These are phyloP conservation scores for Himalopsyche tibetana DNA, from an alignment of 2,888 invertebrate genomes.

Conservation along the genomic window DNA sequence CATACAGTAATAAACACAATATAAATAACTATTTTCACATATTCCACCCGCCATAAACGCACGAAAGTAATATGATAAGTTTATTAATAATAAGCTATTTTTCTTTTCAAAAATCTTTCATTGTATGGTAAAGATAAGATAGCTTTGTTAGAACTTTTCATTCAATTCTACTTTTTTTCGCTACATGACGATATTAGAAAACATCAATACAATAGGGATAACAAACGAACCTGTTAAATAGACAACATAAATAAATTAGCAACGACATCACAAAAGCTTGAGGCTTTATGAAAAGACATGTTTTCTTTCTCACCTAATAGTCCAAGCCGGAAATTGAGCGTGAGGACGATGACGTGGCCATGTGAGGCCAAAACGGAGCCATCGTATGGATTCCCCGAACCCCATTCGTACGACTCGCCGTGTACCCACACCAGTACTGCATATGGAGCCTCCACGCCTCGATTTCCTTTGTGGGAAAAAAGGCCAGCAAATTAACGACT, in stretches of 20 bases:
- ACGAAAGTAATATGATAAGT: no score
- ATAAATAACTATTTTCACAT: no score
- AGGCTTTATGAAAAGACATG: constrained; percentile 1
- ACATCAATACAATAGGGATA: background rate
- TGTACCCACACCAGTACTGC: constrained; percentile 89
- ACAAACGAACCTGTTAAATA: background rate
- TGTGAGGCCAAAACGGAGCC: constrained; percentile 89
- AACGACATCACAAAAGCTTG: constrained; percentile 8
- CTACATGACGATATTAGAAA: background rate
- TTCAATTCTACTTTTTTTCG: no score
- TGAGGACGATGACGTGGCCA: constrained; percentile 87
- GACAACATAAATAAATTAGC: constrained; percentile 22
- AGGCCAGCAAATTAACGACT: constrained; percentile 9
- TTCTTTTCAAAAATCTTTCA: no score
- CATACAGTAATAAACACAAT: no score
- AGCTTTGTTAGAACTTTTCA: no score
- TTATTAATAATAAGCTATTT: no score
- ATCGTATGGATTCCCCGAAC: constrained; percentile 91
- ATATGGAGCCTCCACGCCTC: constrained; percentile 87
- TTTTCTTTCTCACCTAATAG: constrained; percentile 77
- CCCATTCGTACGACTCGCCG: constrained; percentile 90
- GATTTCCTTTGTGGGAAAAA: constrained; percentile 77
- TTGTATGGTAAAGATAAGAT: no score
- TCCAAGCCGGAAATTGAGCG: constrained; percentile 88
- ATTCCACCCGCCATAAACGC: no score